Conservation (phyloP, 2,797 vertebrate genomes). For the Percopsis omiscomaycus region DNA sequence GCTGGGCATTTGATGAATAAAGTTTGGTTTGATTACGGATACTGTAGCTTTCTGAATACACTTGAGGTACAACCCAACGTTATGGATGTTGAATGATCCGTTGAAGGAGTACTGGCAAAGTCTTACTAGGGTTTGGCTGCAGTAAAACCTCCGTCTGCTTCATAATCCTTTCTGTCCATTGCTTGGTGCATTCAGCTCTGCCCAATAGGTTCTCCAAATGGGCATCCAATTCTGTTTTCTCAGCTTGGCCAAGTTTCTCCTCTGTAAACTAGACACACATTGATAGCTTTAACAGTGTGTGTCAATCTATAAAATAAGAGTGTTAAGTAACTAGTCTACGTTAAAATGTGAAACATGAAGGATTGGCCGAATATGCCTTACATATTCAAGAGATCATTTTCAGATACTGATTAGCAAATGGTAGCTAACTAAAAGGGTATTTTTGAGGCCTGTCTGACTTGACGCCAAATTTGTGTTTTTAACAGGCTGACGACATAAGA, state of each 20-base stretch:
- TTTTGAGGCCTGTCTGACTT: not conserved
- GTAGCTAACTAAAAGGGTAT: not conserved
- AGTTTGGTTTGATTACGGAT: no score
- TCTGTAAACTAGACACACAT: conserved; percentile 87
- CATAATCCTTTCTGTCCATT: conserved; percentile 96
- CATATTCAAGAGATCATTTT: no score
- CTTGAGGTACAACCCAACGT: no score
- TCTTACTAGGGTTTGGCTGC: conserved; percentile 97
- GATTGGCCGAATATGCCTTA: no score
- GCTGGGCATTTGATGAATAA: no score
- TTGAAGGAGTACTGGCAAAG: no score
- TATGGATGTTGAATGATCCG: not conserved
- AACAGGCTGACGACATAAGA: conserved; percentile 4
- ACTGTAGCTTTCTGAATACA: no score
- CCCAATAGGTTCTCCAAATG: conserved; percentile 93
- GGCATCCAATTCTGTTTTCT: conserved; percentile 97
- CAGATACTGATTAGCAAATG: no score
- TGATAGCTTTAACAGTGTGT: not conserved
- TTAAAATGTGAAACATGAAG: no score
- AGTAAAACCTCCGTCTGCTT: conserved; percentile 96
- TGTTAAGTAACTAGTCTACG: not conserved
- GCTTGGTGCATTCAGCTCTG: conserved; percentile 94
- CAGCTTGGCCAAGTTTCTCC: conserved; percentile 97
- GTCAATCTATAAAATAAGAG: not conserved
- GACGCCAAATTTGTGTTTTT: not conserved